Base-by-base conservation (phyloP, 2,113 vertebrate genomes). In the Herpailurus yagouaroundi region DNA sequence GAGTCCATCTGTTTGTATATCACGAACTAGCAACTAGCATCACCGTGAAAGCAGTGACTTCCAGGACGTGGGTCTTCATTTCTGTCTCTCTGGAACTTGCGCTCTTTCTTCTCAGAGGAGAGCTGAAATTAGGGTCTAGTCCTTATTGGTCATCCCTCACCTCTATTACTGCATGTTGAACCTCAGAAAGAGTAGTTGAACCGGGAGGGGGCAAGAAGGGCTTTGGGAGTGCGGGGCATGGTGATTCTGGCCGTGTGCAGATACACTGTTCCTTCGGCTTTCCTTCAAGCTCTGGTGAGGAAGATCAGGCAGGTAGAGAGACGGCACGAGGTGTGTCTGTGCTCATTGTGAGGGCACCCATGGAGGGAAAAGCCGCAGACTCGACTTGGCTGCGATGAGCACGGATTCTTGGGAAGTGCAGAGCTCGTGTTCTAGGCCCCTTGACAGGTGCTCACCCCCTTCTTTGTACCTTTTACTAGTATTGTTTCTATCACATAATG, bases 31-130 rank as follows among this genome's bases (percentile, higher is more conserved):
- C 1, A 0, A 33, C 19, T 63, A 7, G n/a, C 18, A 41, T 29
- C 52, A 23, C 48, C 38, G 41, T 69, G 83, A 45, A 1, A 80
- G 12, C n/a, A 29, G 13, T 45, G 23, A 1, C 69, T 41, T 45
- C 38, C 38, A 29, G 29, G 29, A 11, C 29, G 1, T 64, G 18
- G 3, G 76, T 50, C 33, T 89, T 74, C 1, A 4, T 86, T 52
- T 63, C 13, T 15, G 33, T 21, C 6, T 57, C 41, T 57, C 31
- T 36, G 2, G 21, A 68, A 33, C 11, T 55, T 64, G n/a, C 55
- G 38, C 38, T 94, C 91, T 89, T 48, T 36, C 63, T n/a, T 83
- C 50, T 74, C 25, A 27, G 71, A 94, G 89, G 21, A 31, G 50
- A 84, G 5, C 25, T 27, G 25, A 31, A 45, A 19, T 60, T 41